Evolutionary conservation across 2,888 invertebrate genomes (phyloP), one percentile per base, ranked within the genome.

Genomic region (Lasius platythorax): DNA sequence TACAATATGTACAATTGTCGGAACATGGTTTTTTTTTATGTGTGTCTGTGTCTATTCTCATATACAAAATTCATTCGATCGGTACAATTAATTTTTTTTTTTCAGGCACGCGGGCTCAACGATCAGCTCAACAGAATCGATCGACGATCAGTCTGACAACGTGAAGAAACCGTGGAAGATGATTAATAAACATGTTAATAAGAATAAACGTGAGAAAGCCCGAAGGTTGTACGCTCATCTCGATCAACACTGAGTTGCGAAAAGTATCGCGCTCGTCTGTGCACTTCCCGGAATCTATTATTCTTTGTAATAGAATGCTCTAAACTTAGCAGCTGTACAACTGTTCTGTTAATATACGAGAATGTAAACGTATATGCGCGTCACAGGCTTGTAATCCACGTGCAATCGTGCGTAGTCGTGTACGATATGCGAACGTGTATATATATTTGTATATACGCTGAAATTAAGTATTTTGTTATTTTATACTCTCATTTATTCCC

Each of bases 181-280:
- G 87, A 96, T 97, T 94, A 98, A 98, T 94, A 98, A 97, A 94
- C 98, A 98, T 94, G 97, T 97, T 50, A 99, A 99, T 94, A 97
- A 97, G 93, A 98, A 98, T 90, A 99, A 98, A 94, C 97, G 97
- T 85, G 99, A 99, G 94, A 99, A 99, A 94, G 95, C 98, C n/a
- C 96, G 99, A 92, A 96, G 98, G 93, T 96, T 98, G 53, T 99
- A 98, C 95, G 96, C 97, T 61, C 97, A 99, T 95, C 96, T 98
- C 78, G 99, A 99, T 95, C 96, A 97, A 94, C 97, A 98, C 95
- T 97, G 93, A 95, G 64, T 79, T 84, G 58, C 56, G 18, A 28
- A 64, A 72, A 43, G 6, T 78, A 67, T 53, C 18, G 18, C n/a
- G 18, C 50, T 15, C 9, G 0, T 50, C 56, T 50, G 28, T 67